Base-by-base conservation (phyloP, 2,888 invertebrate species). In the Mesorhabditis belari region DNA sequence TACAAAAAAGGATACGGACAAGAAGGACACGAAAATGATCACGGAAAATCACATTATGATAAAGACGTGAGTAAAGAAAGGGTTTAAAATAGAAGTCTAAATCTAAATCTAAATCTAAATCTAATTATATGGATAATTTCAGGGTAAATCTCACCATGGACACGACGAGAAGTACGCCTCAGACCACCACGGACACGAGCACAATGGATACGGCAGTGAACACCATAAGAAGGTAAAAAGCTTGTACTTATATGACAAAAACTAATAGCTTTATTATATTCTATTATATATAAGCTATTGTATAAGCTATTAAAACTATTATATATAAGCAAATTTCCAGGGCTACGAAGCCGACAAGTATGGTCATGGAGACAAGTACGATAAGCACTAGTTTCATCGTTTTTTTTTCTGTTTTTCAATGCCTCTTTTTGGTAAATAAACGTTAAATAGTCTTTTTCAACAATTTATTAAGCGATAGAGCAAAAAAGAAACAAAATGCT, bases 1-100 rank as follows among this genome's bases (percentile, higher is more conserved):
- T 68, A 60, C 60, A 66, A 68, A 63, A 71, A 71, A 61, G 65
- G 62, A 23, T 64, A 66, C 54, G 64, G 66, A 57, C 61, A 63
- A 6, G 64, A 55, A 9, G 64, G 64, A 35, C 44, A 35, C 44
- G 44, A 35, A n/a, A 35, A 35, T 9, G 44, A 35, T 35, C 44
- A 35, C n/a, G 44, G 44, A 35, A 35, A 35, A n/a, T 9, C 12
- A n/a, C 44, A 35, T n/a, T 35, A 35, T n/a, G 44, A 35, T 35
- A 35, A 35, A n/a, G 44, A 9, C 12, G 44, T 35, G 12, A 35
- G 44, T 35, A n/a, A 35, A n/a, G 12, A 9, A 17, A n/a, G n/a
- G 44, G n/a, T 35, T 35, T 1, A 2, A 35, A 35, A n/a, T n/a
- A n/a, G 12, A 35, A 17, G 44, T 17, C 12, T n/a, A 35, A 17